Evolutionary conservation across 1,140 invertebrate genomes (phyloP).

Genomic region (Radopholus similis): DNA sequence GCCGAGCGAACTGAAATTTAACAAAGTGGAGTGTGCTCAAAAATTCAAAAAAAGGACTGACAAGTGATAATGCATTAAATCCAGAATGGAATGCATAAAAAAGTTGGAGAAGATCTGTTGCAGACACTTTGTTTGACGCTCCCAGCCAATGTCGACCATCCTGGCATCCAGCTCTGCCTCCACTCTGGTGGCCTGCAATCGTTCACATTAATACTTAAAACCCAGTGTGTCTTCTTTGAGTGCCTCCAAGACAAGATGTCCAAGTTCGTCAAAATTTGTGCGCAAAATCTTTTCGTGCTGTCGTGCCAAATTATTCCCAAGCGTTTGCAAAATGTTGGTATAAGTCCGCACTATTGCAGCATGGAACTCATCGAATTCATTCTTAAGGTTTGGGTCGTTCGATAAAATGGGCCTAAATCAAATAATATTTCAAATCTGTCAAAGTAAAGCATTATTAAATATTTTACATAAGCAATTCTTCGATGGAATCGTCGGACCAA

Average conservation of each 20-base stretch:
- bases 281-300: constrained; percentile 31
- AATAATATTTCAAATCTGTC: neutral
- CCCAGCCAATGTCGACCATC: neutral
- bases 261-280: constrained; percentile 26
- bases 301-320: constrained; percentile 29
- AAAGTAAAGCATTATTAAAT: neutral
- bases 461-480: neutral
- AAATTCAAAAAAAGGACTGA: too few species aligned
- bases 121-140: neutral
- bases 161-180: neutral
- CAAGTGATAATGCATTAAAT: constrained; percentile 30
- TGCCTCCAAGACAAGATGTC: constrained; percentile 13
- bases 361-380: constrained; percentile 4
- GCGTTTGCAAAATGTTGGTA: constrained; percentile 21
- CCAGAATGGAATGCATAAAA: constrained; percentile 24
- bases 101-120: constrained; percentile 24
- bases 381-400: neutral
- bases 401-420: neutral
- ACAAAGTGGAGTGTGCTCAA: too few species aligned
- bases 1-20: constrained; percentile 30
- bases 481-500: neutral
- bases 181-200: neutral
- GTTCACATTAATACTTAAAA: neutral
- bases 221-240: neutral
- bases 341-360: constrained; percentile 5